These are phyloP conservation scores for Centropyge bicolor DNA, from an alignment of 2,797 vertebrate species.

Conservation along the genomic window DNA sequence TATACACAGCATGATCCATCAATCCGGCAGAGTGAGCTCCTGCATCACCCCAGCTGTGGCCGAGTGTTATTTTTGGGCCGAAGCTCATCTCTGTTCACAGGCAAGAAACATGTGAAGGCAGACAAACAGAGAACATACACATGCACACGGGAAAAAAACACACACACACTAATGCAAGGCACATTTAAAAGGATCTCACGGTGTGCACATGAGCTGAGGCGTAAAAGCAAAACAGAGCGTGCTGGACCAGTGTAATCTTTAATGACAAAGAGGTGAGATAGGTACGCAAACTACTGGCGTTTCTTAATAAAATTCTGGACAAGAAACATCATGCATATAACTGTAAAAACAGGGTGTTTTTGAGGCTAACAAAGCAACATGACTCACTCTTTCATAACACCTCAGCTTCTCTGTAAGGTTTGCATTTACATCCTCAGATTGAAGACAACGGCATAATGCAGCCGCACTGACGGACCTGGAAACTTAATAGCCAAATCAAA, in stretches of 20 bases:
- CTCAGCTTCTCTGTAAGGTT: slow-evolving; percentile 16
- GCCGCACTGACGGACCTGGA: slow-evolving; percentile 22
- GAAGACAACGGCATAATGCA: slow-evolving; percentile 11
- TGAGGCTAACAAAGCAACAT: slow-evolving; percentile 12
- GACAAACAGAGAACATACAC: slow-evolving; percentile 39
- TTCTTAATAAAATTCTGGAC: neutral
- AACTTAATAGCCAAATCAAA: slow-evolving; percentile 51
- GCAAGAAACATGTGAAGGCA: slow-evolving; percentile 63
- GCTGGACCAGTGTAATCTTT: neutral
- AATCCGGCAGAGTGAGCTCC: slow-evolving; percentile 71
- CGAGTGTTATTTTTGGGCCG: slow-evolving; percentile 82
- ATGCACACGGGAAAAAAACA: neutral
- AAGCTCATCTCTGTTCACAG: slow-evolving; percentile 73
- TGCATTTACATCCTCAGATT: slow-evolving; percentile 12
- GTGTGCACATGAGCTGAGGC: slow-evolving; percentile 1
- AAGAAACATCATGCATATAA: neutral
- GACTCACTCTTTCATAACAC: slow-evolving; percentile 34
- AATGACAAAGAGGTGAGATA: neutral
- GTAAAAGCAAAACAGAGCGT: slow-evolving; percentile 18
- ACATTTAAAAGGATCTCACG: slow-evolving; percentile 11
- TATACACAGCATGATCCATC: slow-evolving; percentile 71
- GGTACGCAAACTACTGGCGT: neutral
- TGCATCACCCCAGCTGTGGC: slow-evolving; percentile 71
- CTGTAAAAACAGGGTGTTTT: slow-evolving; percentile 17
- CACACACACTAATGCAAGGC: slow-evolving; percentile 9